phyloP scores from a whole-genome alignment of 1,140 invertebrate genomes.

The Bombus haemorrhoidalis region DNA sequence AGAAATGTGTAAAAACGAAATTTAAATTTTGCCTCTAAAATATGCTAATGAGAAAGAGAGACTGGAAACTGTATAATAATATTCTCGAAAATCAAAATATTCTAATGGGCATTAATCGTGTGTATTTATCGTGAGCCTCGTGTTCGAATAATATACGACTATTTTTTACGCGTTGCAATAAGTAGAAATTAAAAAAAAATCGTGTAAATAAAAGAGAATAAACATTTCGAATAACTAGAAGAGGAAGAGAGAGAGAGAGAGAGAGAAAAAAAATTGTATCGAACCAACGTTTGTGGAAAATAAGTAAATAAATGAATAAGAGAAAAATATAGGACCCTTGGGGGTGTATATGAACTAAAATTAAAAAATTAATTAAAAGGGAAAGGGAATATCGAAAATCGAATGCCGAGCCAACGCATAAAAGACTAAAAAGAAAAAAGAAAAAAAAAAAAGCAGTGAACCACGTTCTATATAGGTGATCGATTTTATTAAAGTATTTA shows the following conservation, averaged over 20 bases:
- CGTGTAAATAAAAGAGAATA: constrained; percentile 20
- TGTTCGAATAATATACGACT: constrained; percentile 18
- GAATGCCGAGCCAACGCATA: not conserved
- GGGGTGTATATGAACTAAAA: not conserved
- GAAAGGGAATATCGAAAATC: not conserved
- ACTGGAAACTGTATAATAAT: constrained; percentile 23
- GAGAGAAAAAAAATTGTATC: not conserved
- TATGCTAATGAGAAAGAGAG: constrained; percentile 11
- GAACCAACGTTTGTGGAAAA: not conserved
- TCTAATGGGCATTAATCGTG: constrained; percentile 41
- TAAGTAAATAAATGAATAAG: not conserved
- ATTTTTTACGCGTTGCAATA: constrained; percentile 48
- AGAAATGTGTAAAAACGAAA: not conserved
- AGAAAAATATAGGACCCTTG: not conserved
- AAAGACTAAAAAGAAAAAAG: not conserved
- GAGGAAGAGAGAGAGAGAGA: too few species aligned
- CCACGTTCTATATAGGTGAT: constrained; percentile 26
- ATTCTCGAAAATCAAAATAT: constrained; percentile 37
- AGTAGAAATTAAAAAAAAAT: constrained; percentile 21
- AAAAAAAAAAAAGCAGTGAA: not conserved
- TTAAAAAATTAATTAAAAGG: not conserved
- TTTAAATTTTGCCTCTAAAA: not conserved
- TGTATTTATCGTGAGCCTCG: constrained; percentile 18
- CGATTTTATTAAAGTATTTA: constrained; percentile 38
- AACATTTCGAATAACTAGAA: not conserved